These are phyloP conservation scores for Phalacrocorax carbo DNA, from an alignment of 2,113 vertebrate species.

Conservation along the genomic window DNA sequence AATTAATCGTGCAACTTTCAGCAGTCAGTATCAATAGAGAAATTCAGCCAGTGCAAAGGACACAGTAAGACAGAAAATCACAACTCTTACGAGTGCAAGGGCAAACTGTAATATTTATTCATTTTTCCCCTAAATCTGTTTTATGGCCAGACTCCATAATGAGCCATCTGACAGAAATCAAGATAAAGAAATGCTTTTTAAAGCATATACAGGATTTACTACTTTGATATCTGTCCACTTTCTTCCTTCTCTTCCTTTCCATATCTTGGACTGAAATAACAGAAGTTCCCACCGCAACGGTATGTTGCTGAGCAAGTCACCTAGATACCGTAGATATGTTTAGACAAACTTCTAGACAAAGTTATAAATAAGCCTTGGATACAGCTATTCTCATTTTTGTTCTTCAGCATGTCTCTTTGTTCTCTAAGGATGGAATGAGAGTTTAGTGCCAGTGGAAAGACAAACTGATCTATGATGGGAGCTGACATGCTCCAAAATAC, in stretches of 20 bases:
- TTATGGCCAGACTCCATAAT: not conserved
- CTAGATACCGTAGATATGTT: constrained; percentile 58
- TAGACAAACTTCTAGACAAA: constrained; percentile 56
- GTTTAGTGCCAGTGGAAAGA: constrained; percentile 55
- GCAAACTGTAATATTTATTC: not conserved
- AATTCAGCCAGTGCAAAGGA: not conserved
- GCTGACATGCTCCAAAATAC: constrained; percentile 35
- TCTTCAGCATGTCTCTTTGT: constrained; percentile 54
- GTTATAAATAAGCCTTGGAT: constrained; percentile 63
- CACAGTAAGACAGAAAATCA: not conserved
- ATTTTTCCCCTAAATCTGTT: not conserved
- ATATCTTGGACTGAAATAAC: constrained; percentile 15
- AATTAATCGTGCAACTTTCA: not conserved
- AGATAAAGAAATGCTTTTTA: constrained; percentile 41
- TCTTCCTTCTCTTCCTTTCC: constrained; percentile 18
- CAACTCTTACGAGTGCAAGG: not conserved
- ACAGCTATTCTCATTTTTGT: constrained; percentile 59
- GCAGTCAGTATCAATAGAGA: not conserved
- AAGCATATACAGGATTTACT: not conserved
- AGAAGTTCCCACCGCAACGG: constrained; percentile 15
- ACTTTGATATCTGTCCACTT: not conserved
- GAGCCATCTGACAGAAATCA: constrained; percentile 3
- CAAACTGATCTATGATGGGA: constrained; percentile 42
- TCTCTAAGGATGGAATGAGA: constrained; percentile 60
- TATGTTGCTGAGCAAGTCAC: constrained; percentile 36